Conservation (phyloP, 2,888 invertebrate species). For the Malachius bipustulatus region DNA sequence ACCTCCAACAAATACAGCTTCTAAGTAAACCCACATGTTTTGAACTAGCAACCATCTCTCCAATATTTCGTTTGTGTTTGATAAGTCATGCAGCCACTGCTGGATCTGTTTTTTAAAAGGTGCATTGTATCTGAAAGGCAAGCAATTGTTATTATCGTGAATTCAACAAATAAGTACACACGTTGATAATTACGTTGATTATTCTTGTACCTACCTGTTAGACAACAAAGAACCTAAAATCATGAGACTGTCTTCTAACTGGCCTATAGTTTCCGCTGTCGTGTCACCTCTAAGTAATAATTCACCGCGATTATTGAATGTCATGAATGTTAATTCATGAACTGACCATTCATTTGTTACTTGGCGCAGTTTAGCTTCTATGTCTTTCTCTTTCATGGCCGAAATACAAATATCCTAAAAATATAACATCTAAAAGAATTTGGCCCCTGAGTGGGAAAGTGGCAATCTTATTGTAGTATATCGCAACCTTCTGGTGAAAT, state of each 20-base stretch:
- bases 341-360: constrained; percentile 94
- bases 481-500: no score
- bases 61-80: constrained; percentile 91
- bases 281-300: constrained; percentile 83
- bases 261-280: constrained; percentile 88
- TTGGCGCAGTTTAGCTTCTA: constrained; percentile 87
- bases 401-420: constrained; percentile 88
- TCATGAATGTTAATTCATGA: constrained; percentile 85
- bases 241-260: constrained; percentile 95
- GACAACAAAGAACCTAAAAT: constrained; percentile 85
- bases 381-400: constrained; percentile 95
- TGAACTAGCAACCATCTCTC: constrained; percentile 94
- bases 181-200: background rate
- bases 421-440: no score
- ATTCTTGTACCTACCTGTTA: constrained; percentile 49
- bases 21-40: constrained; percentile 97
- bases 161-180: no score
- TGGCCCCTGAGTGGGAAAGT: no score
- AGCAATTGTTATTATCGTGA: background rate
- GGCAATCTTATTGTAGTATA: no score
- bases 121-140: constrained; percentile 68
- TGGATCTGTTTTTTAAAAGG: constrained; percentile 95
- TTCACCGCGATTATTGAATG: constrained; percentile 91
- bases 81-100: constrained; percentile 87
- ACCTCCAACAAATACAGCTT: constrained; percentile 96